Evolutionary conservation across 2,888 invertebrate species (phyloP), one percentile per base, ranked within the genome.

Genomic region (Lasioglossum lativentre): DNA sequence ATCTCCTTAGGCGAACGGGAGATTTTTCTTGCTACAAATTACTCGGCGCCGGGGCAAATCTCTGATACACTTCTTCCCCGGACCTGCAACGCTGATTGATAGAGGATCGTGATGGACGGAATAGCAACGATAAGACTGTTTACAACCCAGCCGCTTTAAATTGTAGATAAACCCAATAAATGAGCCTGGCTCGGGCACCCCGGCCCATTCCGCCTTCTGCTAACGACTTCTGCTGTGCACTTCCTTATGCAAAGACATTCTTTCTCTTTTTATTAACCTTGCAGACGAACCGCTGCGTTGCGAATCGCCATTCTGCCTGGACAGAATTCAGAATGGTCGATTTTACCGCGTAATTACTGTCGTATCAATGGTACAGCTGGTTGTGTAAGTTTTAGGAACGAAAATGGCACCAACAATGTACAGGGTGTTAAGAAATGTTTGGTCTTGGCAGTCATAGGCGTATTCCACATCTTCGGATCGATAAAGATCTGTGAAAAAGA

Each of bases 91-190:
- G 52, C 85, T 84, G 85, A 84, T 84, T 80, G 85, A 86, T 86
- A 75, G 85, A 19, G 77, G 77, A 84, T 80, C 75, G 56, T 80
- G 63, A 75, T 78, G 38, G 71, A 77, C 75, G 70, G 77, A 80
- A 86, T 80, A 38, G 75, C 76, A 66, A 84, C 78, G 80, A 84
- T 86, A 85, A 85, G 75, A 59, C n/a, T 86, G 74, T 85, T 84
- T 86, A 85, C 80, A 77, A 70, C 75, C 10, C 38, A 34, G 40
- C n/a, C 68, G 52, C 68, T 84, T 80, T 76, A 84, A 84, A 76
- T 85, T 76, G 34, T 16, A 47, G 71, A 66, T 83, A 79, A 79
- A 79, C 38, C 59, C 68, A 42, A 79, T 42, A 52, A 76, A 74
- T 42, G 40, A 30, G 40, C 63, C 47, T 1, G 19, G 19, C 45